Conservation (phyloP, 2,113 vertebrate species). For the Mesoclemmys tuberculata region DNA sequence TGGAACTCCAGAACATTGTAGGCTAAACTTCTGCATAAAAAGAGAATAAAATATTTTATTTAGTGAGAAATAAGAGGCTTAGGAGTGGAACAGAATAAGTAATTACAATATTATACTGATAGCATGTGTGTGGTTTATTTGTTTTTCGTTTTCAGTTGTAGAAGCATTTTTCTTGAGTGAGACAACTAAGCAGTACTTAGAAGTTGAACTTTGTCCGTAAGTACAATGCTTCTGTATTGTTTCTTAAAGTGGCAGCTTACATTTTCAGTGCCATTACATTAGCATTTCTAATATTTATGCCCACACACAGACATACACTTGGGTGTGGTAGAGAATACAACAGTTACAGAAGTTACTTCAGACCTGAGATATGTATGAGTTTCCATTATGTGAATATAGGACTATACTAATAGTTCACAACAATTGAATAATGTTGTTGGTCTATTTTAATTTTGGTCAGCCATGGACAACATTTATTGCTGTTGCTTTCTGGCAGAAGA, state of each 20-base stretch:
- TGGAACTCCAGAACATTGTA: not conserved
- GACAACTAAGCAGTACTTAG: slow-evolving; percentile 87
- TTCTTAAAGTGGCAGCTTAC: not conserved
- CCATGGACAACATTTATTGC: slow-evolving; percentile 91
- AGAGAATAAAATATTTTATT: not conserved
- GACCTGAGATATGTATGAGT: not conserved
- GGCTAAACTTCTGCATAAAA: not conserved
- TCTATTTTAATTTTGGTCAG: slow-evolving; percentile 78
- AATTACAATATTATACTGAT: not conserved
- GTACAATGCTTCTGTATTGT: slow-evolving; percentile 66
- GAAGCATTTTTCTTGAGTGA: slow-evolving; percentile 93
- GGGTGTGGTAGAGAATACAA: not conserved
- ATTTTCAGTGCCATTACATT: not conserved
- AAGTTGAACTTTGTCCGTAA: slow-evolving; percentile 95
- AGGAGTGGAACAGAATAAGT: not conserved
- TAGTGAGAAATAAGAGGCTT: not conserved
- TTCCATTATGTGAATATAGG: rapidly evolving
- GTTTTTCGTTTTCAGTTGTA: slow-evolving; percentile 81
- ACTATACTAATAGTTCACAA: not conserved
- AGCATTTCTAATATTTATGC: not conserved
- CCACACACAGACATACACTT: not conserved
- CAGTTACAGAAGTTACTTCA: not conserved
- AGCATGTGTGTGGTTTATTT: not conserved
- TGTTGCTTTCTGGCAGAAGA: slow-evolving; percentile 88
- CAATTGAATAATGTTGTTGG: not conserved